Evolutionary conservation across 2,797 vertebrate species (phyloP), one percentile per base, ranked within the genome.

Genomic region (Spinibarbus caldwelli): DNA sequence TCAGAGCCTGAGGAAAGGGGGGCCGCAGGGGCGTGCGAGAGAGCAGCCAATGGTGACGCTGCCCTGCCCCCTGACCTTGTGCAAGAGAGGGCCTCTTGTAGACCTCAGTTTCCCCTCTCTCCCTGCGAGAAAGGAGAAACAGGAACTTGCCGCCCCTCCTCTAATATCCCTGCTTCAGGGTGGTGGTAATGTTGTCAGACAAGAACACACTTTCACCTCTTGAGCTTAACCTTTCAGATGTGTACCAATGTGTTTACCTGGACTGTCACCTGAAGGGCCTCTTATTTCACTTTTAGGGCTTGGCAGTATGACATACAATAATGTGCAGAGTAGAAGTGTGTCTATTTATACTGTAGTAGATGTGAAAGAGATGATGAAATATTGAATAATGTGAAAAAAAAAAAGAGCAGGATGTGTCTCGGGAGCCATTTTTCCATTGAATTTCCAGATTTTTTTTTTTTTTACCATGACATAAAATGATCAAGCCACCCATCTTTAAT

Each of bases 11-110:
- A 75, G 68, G 79, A 45, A 76, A 45, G 83, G 68, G 71, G 84
- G 80, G 52, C 66, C 76, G n/a, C 76, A 82, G 87, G 90, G 90
- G 91, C 83, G 88, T 91, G 89, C 64, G 38, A 87, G 84, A 83
- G 76, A 84, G 54, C 70, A 84, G 88, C 91, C 91, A 92, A 92
- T 92, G 83, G 85, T 70, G n/a, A 82, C n/a, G 68, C 76, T 76
- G 15, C 77, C 38, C 83, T 85, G 83, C 84, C 82, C 87, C 88
- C 86, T 92, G 91, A 90, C 90, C 89, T 90, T 90, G 87, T 90
- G 85, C 72, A 83, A 84, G 62, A 89, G 86, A 85, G 89, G 88
- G 88, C 88, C 91, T 86, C 89, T 88, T 73, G 10, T 78, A 84
- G 85, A 54, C 81, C 84, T 78, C 83, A 45, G 41, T 85, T 72